Evolutionary conservation across 2,888 invertebrate genomes (phyloP).

Genomic region (Callimorpha dominula): DNA sequence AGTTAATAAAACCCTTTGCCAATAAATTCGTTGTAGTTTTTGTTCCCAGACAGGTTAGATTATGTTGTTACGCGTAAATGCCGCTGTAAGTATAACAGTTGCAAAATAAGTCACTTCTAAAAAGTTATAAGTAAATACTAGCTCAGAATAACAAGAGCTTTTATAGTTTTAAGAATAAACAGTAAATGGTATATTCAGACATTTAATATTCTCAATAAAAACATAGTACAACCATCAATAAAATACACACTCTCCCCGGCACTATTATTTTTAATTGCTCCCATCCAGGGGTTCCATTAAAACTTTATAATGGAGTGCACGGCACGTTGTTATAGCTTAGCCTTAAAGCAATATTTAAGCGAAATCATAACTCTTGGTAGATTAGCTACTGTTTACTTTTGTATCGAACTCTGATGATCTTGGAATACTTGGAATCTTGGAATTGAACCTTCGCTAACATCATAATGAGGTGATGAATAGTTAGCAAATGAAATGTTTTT

Average conservation of each 20-base stretch:
- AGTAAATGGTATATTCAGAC: neutral
- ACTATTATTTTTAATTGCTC: slow-evolving; percentile 51
- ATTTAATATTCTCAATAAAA: slow-evolving; percentile 11
- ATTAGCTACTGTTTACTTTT: neutral
- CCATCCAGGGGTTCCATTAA: slow-evolving; percentile 45
- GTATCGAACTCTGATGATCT: neutral
- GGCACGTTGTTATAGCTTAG: slow-evolving; percentile 28
- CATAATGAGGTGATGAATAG: too few species aligned
- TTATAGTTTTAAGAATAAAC: neutral
- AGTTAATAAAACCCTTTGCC: too few species aligned
- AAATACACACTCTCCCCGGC: slow-evolving; percentile 22
- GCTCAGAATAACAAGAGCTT: neutral
- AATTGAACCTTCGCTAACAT: too few species aligned
- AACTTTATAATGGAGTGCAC: slow-evolving; percentile 50
- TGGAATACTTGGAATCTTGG: too few species aligned
- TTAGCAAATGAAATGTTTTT: too few species aligned
- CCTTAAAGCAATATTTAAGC: slow-evolving; percentile 32
- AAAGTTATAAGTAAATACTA: too few species aligned
- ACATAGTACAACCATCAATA: slow-evolving; percentile 30
- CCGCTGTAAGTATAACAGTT: neutral
- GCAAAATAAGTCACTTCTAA: too few species aligned
- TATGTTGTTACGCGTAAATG: neutral
- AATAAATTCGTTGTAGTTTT: too few species aligned
- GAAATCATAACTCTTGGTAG: slow-evolving; percentile 33
- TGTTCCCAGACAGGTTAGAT: too few species aligned